A percentile compares a stretch with the other conserved stretches of the same genome.
These are phyloP conservation scores for Ceuthmochares aereus DNA, from an alignment of 2,113 vertebrate species.

Conservation along the genomic window DNA sequence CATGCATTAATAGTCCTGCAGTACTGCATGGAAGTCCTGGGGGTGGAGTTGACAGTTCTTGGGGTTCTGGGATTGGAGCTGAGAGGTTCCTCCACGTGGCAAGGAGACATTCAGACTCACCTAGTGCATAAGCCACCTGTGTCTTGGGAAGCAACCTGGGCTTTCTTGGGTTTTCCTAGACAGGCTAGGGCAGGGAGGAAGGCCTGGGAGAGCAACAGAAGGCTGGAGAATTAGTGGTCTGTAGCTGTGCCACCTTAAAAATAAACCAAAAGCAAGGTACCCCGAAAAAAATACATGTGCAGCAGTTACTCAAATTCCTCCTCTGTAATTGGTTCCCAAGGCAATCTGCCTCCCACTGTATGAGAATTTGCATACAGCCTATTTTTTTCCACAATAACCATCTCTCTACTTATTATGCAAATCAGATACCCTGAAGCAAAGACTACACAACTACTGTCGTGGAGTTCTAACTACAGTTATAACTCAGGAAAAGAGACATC, in stretches of 20 bases:
- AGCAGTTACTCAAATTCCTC: not conserved
- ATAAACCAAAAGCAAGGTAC: not conserved
- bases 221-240: not conserved
- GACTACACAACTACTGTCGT: not conserved
- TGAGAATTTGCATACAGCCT: not conserved
- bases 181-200: not conserved
- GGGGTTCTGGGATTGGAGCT: not conserved
- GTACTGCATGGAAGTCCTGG: not conserved
- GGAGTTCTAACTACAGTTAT: not conserved
- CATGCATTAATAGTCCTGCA: not conserved
- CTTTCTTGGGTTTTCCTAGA: not conserved
- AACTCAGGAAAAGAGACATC: not conserved
- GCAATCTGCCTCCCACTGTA: not conserved
- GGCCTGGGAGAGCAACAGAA: not conserved
- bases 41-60: not conserved
- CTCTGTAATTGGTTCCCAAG: not conserved
- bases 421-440: not conserved
- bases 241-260: not conserved
- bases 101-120: not conserved
- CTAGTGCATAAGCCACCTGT: not conserved
- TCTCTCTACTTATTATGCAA: not conserved
- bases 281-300: not conserved
- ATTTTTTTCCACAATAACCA: not conserved
- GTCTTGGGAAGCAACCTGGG: not conserved
- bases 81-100: rapidly evolving